Evolutionary conservation across 2,797 vertebrate genomes (phyloP).

Genomic region (Hapalemur alaotrensis): DNA sequence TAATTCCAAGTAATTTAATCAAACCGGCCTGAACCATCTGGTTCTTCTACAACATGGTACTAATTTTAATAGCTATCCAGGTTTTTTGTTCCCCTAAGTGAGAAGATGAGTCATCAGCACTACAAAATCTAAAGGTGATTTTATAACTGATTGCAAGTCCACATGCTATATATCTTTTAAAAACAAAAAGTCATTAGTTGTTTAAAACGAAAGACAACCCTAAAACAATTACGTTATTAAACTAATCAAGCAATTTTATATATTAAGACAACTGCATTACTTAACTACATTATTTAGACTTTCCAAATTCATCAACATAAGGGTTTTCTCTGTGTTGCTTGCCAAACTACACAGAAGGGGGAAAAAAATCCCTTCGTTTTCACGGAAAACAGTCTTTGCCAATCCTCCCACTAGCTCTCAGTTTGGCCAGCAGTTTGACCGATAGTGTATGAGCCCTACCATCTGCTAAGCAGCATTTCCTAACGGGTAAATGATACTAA

Average conservation of each 20-base stretch:
- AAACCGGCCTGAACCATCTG: slow-evolving; percentile 44
- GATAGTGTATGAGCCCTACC: slow-evolving; percentile 27
- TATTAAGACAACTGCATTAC: slow-evolving; percentile 36
- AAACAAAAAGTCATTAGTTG: slow-evolving; percentile 35
- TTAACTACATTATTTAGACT: slow-evolving; percentile 51
- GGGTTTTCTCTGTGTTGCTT: slow-evolving; percentile 44
- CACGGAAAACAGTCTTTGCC: slow-evolving; percentile 33
- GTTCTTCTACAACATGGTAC: slow-evolving; percentile 20
- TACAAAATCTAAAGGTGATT: slow-evolving; percentile 47
- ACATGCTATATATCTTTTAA: neutral
- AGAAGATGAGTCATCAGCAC: slow-evolving; percentile 45
- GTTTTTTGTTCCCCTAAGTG: neutral
- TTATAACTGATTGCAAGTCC: slow-evolving; percentile 26
- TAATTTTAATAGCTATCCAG: slow-evolving; percentile 18
- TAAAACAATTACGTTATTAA: slow-evolving; percentile 4
- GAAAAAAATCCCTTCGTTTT: slow-evolving; percentile 27
- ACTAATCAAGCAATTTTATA: slow-evolving; percentile 21
- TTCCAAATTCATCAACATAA: slow-evolving; percentile 46
- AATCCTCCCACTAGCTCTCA: slow-evolving; percentile 27
- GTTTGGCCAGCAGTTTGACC: neutral
- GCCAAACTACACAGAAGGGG: slow-evolving; percentile 59
- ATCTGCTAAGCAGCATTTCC: slow-evolving; percentile 45
- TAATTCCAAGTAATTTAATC: slow-evolving; percentile 53
- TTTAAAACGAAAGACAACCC: slow-evolving; percentile 23
- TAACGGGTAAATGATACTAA: slow-evolving; percentile 25